Base-by-base conservation (phyloP, 2,797 vertebrate species). In the Leontopithecus rosalia region DNA sequence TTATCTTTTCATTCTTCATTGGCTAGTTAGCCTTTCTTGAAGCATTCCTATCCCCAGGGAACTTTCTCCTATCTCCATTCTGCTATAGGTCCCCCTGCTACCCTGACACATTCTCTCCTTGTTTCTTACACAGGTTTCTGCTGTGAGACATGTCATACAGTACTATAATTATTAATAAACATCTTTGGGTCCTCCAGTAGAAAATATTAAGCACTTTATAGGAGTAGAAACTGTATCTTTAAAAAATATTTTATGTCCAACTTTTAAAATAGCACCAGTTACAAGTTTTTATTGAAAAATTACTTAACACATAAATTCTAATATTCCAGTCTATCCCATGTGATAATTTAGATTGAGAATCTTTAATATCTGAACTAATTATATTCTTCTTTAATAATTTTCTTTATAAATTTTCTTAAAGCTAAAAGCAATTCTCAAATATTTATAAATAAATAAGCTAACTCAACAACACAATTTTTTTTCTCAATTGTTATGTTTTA, bases 341-440 rank as follows among this genome's bases (percentile, higher is more conserved):
- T 55, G 22, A 22, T 46, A 55, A 88, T 87, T 81, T 43, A 33
- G 15, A 67, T 61, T 83, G n/a, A 52, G 10, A 82, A 36, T 41
- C 52, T 73, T 77, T 55, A 9, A 33, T 33, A 79, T 67, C 17
- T 52, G 39, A 8, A 73, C 26, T 58, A 50, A 77, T 46, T 57
- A 24, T 64, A 90, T 97, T 91, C 41, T 82, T 80, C 55, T 61
- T 11, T 67, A 67, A n/a, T n/a, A n/a, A 67, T n/a, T 67, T 67
- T 67, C 64, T 67, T 83, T 93, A n/a, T 1, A 76, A 4, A 64
- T 94, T 57, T 61, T 64, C 20, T 46, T 75, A 57, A 57, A 41
- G 12, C 6, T 75, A 80, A 94, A 89, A 84, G 24, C 2, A 36
- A 87, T 86, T 41, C 4, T 46, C 26, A 55, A 6, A 46, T 72